Evolutionary conservation across 2,113 vertebrate species (phyloP), one percentile per base, ranked within the genome.

Genomic region (Noctilio leporinus): DNA sequence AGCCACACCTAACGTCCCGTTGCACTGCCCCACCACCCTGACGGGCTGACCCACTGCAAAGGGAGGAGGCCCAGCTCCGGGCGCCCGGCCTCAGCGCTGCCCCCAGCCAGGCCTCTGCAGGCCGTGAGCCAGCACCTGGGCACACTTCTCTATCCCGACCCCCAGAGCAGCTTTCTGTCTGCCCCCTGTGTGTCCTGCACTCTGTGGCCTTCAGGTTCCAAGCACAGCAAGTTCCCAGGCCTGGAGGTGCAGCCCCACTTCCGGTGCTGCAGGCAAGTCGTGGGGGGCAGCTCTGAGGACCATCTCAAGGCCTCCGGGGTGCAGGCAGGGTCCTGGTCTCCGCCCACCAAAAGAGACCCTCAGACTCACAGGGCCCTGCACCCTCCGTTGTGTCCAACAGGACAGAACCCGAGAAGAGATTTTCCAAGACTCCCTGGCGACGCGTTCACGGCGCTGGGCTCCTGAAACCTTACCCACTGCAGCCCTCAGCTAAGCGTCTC

Each of bases 11-110:
- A 15, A 17, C 6, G 24, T 6, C 4, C 43, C 35, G 10, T 6
- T 2, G 33, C 20, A 20, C 24, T 0, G 1, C 30, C 43, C 22
- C 19, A 30, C 45, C 19, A 16, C 40, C 0, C 1, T 1, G 10
- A 59, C 53, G 20, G 35, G 10, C 9, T 5, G 20, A 9, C 26
- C 33, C 11, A 20, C 8, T 4, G 24, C 15, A 0, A 17, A 49
- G 24, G 35, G 22, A 3, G 22, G 16, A 19, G 70, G 35, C 49
- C 14, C 3, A 4, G 35, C 33, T 30, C 40, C 3, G 9, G 85
- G 43, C 4, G 0, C 89, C 59, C 40, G 2, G 10, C 45, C 69
- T 49, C 57, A 38, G 28, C 55, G 3, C 33, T 0, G 64, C 7
- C 89, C 49, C 0, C 7, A 17, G 65, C 65, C 53, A 4, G 67